Base-by-base conservation (phyloP, 2,113 vertebrate genomes). In the Syngnathus typhle region DNA sequence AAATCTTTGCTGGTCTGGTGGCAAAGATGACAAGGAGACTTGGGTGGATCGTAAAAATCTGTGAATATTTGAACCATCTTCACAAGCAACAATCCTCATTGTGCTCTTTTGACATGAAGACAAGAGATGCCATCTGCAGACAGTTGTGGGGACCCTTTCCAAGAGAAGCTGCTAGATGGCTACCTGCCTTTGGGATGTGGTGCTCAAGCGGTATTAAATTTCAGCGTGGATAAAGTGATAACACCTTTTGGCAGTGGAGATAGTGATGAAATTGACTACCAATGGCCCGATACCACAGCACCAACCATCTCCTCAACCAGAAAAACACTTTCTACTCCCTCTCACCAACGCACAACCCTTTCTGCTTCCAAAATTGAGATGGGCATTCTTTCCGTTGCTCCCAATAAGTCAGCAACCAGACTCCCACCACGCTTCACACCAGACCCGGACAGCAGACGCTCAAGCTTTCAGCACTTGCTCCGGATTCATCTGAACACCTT, bases 51-150 rank as follows among this genome's bases (percentile, higher is more conserved):
- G 6, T 23, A 62, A 61, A 23, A 67, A 55, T 69, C 0, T 43
- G 75, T 69, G 62, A 11, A 60, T 70, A 46, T 73, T 54, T 82
- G 54, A 84, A 51, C 52, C 12, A 46, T 71, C 54, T 81, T 3
- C 79, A 49, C 64, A 66, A 81, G 63, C 74, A 74, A 70, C 73
- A 64, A 74, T 55, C 79, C 82, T 87, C 76, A 89, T 78, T 87
- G 67, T 85, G 70, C 80, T 84, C 70, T 88, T 88, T 85, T 89
- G 78, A 83, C 84, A 76, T 86, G 76, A 89, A 91, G 88, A 86
- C 64, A 84, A 71, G 75, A 83, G 76, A 84, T 3, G 70, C 80
- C 73, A 2, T 71, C 85, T 69, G 69, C 81, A 43, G 87, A 90
- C 81, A 84, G 70, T 84, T 92, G 87, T 70, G 82, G 72, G 62